Base-by-base conservation (phyloP, 1,140 invertebrate genomes). In the Drosophila ambigua region DNA sequence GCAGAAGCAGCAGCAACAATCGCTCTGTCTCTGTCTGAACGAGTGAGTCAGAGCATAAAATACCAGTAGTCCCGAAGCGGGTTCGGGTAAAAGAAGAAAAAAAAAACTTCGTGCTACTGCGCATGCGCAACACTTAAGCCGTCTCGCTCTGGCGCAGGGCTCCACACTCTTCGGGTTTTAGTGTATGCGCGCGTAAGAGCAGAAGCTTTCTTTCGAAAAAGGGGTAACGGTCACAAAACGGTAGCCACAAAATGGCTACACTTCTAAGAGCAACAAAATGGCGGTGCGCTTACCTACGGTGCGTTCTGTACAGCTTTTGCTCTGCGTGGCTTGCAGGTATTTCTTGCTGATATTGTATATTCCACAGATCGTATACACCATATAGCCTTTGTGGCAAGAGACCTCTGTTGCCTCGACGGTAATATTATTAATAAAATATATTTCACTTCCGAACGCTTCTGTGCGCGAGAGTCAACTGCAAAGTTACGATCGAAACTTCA, bases 391-490 rank as follows among this genome's bases (percentile, higher is more conserved):
- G 15, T 55, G 44, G 28, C 35, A 53, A 65, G 35, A 39, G 11
- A 39, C 35, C 35, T 39, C 66, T 49, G 72, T 43, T 69, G 64
- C n/a, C 41, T 63, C 57, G 58, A 57, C 71, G 81, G 71, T 88
- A 87, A 87, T 87, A 88, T 84, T 89, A 88, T 89, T 91, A 91
- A 91, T 91, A 91, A 90, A 91, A 90, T 90, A 91, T 91, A 90
- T 91, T 91, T 81, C 90, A 91, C 90, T 91, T 91, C 90, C 90
- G 90, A 91, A 91, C 90, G 90, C 90, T 91, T 91, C 90, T 88
- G 90, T 91, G 87, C 90, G 84, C 90, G 76, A 91, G 78, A 89
- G 84, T 91, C 87, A 90, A 91, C 90, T 91, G 90, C 90, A 91
- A 90, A 91, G 90, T 91, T 91, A 91, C 90, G 90, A 91, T 91